Evolutionary conservation across 1,140 invertebrate species (phyloP).

Genomic region (Pomacea maculata): DNA sequence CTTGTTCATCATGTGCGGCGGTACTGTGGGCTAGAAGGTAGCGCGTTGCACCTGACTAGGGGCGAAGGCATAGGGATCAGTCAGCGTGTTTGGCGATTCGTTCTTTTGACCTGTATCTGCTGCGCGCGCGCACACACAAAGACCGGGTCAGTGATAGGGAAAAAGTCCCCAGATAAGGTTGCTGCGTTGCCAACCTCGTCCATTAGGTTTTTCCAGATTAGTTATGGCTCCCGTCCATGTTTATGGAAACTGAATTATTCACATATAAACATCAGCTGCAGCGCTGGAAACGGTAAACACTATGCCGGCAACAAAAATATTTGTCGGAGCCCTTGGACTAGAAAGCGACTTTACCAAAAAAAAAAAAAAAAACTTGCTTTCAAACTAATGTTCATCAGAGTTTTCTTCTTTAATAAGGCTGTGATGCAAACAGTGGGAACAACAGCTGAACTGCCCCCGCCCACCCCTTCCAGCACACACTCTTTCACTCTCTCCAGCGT

Average conservation of each 20-base stretch:
- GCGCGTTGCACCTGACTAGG: too few species aligned
- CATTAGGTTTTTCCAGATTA: background rate
- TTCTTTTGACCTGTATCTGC: too few species aligned
- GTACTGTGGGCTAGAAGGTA: too few species aligned
- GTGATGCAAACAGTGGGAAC: background rate
- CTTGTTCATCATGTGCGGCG: too few species aligned
- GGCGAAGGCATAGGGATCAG: too few species aligned
- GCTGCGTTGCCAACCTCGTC: background rate
- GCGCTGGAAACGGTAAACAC: slow-evolving; percentile 2
- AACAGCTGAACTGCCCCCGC: background rate
- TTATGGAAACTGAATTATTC: slow-evolving; percentile 19
- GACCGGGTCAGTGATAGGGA: background rate
- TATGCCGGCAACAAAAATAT: slow-evolving; percentile 6
- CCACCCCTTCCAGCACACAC: too few species aligned
- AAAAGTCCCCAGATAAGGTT: background rate
- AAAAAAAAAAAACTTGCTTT: too few species aligned
- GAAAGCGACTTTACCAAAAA: background rate
- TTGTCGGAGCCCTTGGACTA: background rate
- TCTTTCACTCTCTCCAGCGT: too few species aligned
- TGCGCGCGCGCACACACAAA: too few species aligned
- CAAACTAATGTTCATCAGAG: background rate
- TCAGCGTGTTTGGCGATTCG: too few species aligned
- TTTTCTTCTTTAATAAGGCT: background rate
- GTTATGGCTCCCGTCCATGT: background rate
- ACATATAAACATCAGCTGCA: background rate